A percentile compares a stretch with the other conserved stretches of the same genome.
Conservation (phyloP, 2,888 invertebrate species). For the Tridacna gigas region DNA sequence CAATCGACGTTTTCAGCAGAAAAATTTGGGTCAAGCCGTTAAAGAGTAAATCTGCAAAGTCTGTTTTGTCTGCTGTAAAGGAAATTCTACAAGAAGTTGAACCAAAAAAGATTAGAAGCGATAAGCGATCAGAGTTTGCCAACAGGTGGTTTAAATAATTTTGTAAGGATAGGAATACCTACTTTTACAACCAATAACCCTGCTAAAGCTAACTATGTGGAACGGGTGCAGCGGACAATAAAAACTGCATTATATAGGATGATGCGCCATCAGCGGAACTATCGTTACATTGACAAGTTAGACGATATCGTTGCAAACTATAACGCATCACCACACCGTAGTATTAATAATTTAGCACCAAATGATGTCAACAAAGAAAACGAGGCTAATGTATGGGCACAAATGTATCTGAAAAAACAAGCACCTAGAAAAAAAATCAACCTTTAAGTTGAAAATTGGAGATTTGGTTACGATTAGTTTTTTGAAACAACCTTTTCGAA, state of each 20-base stretch:
- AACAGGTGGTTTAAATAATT: slow-evolving; percentile 32
- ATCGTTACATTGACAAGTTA: slow-evolving; percentile 50
- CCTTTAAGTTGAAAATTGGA: slow-evolving; percentile 41
- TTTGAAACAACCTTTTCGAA: slow-evolving; percentile 38
- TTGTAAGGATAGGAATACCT: slow-evolving; percentile 21
- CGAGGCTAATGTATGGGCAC: slow-evolving; percentile 59
- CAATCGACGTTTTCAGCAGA: slow-evolving; percentile 43
- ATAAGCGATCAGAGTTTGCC: slow-evolving; percentile 34
- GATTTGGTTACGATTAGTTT: slow-evolving; percentile 38
- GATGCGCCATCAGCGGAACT: slow-evolving; percentile 55
- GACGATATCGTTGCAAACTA: slow-evolving; percentile 45
- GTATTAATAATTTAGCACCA: slow-evolving; percentile 43
- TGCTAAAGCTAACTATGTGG: slow-evolving; percentile 29
- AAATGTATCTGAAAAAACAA: slow-evolving; percentile 47
- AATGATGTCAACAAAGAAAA: slow-evolving; percentile 49
- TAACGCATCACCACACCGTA: slow-evolving; percentile 47
- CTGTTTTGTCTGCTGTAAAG: slow-evolving; percentile 32
- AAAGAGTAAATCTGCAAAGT: slow-evolving; percentile 34
- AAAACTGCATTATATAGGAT: slow-evolving; percentile 44
- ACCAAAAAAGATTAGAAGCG: slow-evolving; percentile 30
- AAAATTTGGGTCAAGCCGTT: slow-evolving; percentile 46
- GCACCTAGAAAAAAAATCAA: slow-evolving; percentile 24
- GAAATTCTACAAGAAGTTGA: slow-evolving; percentile 24
- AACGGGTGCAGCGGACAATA: slow-evolving; percentile 35
- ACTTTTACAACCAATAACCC: slow-evolving; percentile 37